Evolutionary conservation across 2,888 invertebrate genomes (phyloP).

Genomic region (Liposcelis brunnea): DNA sequence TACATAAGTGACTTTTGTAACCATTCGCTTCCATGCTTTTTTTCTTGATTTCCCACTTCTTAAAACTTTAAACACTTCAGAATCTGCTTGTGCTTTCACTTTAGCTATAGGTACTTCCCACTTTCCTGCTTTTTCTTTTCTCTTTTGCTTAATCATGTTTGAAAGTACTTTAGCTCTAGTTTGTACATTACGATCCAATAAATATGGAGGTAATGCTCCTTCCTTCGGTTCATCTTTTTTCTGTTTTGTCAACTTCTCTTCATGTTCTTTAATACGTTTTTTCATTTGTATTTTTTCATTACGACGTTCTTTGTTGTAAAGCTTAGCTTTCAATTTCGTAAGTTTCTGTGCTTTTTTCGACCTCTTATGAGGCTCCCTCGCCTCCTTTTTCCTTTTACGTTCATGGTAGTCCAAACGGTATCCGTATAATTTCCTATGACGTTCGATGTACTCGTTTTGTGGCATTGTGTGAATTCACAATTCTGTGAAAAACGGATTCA

Average conservation of each 20-base stretch:
- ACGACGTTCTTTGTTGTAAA: slow-evolving; percentile 90
- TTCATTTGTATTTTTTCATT: slow-evolving; percentile 99
- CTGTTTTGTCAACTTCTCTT: slow-evolving; percentile 76
- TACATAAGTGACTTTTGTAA: slow-evolving; percentile 94
- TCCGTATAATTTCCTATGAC: slow-evolving; percentile 91
- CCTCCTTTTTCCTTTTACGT: slow-evolving; percentile 85
- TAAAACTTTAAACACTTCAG: slow-evolving; percentile 89
- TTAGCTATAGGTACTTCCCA: slow-evolving; percentile 99
- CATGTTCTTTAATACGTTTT: slow-evolving; percentile 94
- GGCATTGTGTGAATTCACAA: slow-evolving; percentile 47
- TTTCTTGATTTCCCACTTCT: slow-evolving; percentile 80
- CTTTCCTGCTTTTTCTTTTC: slow-evolving; percentile 98
- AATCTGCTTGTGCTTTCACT: slow-evolving; percentile 89
- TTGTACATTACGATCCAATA: slow-evolving; percentile 93
- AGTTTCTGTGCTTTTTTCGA: slow-evolving; percentile 82
- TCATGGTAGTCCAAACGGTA: slow-evolving; percentile 96
- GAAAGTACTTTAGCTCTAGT: slow-evolving; percentile 88
- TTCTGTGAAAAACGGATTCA: no score
- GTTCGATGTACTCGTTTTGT: slow-evolving; percentile 99
- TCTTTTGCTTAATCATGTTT: slow-evolving; percentile 98
- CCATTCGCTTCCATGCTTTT: slow-evolving; percentile 99
- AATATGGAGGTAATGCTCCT: slow-evolving; percentile 87
- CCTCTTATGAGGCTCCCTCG: slow-evolving; percentile 80
- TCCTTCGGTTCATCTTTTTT: slow-evolving; percentile 65
- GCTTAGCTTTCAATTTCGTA: slow-evolving; percentile 91